phyloP scores from a whole-genome alignment of 2,888 invertebrate species.

The Thecophora atra region DNA sequence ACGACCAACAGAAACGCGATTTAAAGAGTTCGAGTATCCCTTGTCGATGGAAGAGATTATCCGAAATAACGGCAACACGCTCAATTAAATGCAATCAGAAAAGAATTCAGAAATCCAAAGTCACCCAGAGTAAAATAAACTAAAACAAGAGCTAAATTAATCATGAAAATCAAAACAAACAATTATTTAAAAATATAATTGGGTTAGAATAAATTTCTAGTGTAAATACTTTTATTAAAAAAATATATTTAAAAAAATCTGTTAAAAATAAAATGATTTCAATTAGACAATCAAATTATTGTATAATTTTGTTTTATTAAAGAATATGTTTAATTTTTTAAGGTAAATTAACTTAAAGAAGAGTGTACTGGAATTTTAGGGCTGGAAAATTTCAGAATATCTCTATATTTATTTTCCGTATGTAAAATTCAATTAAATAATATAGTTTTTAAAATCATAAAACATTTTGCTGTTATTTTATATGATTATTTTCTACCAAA shows the following conservation, averaged over 20 bases:
- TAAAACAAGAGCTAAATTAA: neutral
- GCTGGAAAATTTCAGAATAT: slow-evolving; percentile 59
- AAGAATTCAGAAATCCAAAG: neutral
- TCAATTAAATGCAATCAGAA: slow-evolving; percentile 48
- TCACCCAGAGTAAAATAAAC: neutral
- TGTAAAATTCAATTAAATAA: slow-evolving; percentile 8
- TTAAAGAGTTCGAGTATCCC: slow-evolving; percentile 58
- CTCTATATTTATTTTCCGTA: slow-evolving; percentile 16
- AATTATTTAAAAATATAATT: too few relatives aligned
- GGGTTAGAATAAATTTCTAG: neutral
- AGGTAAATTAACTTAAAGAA: too few relatives aligned
- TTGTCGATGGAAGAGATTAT: slow-evolving; percentile 55
- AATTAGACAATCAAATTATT: too few relatives aligned
- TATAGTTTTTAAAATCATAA: slow-evolving; percentile 19
- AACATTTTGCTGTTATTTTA: neutral
- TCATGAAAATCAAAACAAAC: neutral
- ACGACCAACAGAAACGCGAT: slow-evolving; percentile 44
- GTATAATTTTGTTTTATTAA: too few relatives aligned
- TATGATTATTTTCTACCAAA: too few relatives aligned
- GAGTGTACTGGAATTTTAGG: slow-evolving; percentile 55
- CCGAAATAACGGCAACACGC: slow-evolving; percentile 50
- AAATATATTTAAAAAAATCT: neutral
- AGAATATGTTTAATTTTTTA: too few relatives aligned
- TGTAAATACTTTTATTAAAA: neutral
- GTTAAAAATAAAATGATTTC: neutral